Base-by-base conservation (phyloP, 2,113 vertebrate species). In the Raja brachyura region DNA sequence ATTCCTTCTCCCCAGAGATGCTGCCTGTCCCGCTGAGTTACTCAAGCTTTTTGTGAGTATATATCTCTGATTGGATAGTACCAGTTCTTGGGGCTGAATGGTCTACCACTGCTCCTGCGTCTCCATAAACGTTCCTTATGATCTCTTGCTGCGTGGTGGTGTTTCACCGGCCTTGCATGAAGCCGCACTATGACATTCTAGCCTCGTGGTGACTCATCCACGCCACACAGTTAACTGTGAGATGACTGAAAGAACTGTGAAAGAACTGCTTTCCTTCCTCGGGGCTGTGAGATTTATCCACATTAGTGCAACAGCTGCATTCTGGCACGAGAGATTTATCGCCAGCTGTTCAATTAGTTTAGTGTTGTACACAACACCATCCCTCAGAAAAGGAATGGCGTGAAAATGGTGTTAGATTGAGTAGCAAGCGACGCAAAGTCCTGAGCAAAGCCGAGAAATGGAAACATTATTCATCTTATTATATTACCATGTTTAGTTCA, bases 381-480 rank as follows among this genome's bases (percentile, higher is more conserved):
- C 83, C 61, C 59, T 88, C 83, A 88, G 83, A 88, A 88, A 88
- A 66, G 61, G 63, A 33, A 59, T 86, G 83, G 63, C 61, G 59
- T 66, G 59, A 88, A 88, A 88, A 88, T 61, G n/a, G 63, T 88
- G 59, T 31, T 88, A 31, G 59, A 88, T 88, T n/a, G 61, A n/a
- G 59, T 88, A 88, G 63, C 31, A 59, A n/a, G 59, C 16, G 14
- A 63, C 13, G 63, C n/a, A 88, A 86, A 86, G 81, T 61, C 59
- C 81, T n/a, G 59, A 20, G 61, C 31, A 33, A 88, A 88, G 83
- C 56, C 31, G 83, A 88, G 59, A 66, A 88, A 61, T 66, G 28
- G 59, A 63, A 88, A 88, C 1, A 88, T 88, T 61, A 88, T 88
- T 88, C 59, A 88, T 88, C 83, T 88, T 88, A 18, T 86, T 86